These are phyloP conservation scores for Cynodonichthys magdalenae DNA, from an alignment of 2,797 vertebrate genomes.

Conservation along the genomic window DNA sequence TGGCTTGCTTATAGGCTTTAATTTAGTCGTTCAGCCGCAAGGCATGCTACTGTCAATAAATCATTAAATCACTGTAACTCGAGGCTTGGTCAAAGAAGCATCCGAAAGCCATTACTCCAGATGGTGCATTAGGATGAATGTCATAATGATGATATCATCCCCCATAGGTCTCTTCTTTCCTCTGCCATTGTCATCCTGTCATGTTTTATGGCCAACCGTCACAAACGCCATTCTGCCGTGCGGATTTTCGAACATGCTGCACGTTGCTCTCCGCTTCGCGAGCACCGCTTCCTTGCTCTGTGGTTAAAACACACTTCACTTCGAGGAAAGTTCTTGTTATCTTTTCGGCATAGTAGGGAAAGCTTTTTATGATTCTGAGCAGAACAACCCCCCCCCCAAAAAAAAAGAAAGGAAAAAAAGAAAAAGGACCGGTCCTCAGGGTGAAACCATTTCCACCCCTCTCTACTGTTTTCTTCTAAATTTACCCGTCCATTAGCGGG, in stretches of 20 bases:
- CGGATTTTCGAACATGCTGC: conserved; percentile 8
- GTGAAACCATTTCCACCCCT: conserved; percentile 43
- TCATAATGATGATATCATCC: conserved; percentile 68
- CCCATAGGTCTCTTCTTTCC: conserved; percentile 52
- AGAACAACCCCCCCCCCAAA: not conserved
- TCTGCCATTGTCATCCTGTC: conserved; percentile 41
- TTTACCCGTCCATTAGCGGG: conserved; percentile 74
- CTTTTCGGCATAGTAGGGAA: conserved; percentile 37
- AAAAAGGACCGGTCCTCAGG: conserved; percentile 51
- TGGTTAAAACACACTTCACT: conserved; percentile 34
- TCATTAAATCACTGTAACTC: conserved; percentile 64
- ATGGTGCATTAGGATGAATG: conserved; percentile 69
- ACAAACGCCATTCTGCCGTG: conserved; percentile 10
- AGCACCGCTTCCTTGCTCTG: conserved; percentile 1
- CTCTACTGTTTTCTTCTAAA: conserved; percentile 63
- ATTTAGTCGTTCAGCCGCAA: conserved; percentile 50
- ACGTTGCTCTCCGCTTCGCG: conserved; percentile 3
- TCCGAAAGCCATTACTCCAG: conserved; percentile 71
- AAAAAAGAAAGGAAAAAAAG: no score
- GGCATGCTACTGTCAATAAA: conserved; percentile 62
- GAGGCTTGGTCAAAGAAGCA: conserved; percentile 64
- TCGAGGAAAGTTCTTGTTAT: conserved; percentile 34
- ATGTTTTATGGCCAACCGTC: conserved; percentile 48
- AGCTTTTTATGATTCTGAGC: conserved; percentile 46
- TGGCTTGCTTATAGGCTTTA: conserved; percentile 49